phyloP scores from a whole-genome alignment of 2,113 vertebrate species.

The Pedetes capensis region DNA sequence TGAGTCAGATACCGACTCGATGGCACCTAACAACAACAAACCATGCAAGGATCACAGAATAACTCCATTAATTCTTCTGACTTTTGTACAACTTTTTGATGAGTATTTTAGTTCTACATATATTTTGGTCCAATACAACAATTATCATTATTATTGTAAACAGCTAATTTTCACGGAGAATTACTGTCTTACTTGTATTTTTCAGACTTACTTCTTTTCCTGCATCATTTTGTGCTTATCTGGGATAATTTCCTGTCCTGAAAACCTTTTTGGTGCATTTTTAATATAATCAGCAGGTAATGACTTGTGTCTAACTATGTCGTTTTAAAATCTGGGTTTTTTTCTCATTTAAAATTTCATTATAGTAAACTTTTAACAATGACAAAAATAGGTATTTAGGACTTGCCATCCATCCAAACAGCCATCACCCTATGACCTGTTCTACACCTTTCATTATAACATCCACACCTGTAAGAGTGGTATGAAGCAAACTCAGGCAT shows the following conservation, averaged over 20 bases:
- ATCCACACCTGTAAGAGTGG: background rate
- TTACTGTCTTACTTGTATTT: background rate
- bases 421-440: too few relatives aligned
- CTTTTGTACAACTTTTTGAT: background rate
- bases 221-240: background rate
- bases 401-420: background rate
- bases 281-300: background rate
- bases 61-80: background rate
- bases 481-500: background rate
- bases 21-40: too few relatives aligned
- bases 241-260: background rate
- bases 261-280: background rate
- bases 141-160: background rate
- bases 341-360: background rate
- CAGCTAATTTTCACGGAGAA: background rate
- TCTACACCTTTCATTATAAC: fast-evolving
- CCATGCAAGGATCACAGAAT: background rate
- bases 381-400: background rate
- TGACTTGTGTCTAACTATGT: background rate
- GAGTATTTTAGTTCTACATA: background rate
- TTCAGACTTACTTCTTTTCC: background rate
- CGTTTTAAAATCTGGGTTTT: background rate
- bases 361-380: background rate
- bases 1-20: too few relatives aligned
- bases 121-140: background rate